Evolutionary conservation across 1,140 invertebrate species (phyloP).

Genomic region (Marisa cornuarietis): DNA sequence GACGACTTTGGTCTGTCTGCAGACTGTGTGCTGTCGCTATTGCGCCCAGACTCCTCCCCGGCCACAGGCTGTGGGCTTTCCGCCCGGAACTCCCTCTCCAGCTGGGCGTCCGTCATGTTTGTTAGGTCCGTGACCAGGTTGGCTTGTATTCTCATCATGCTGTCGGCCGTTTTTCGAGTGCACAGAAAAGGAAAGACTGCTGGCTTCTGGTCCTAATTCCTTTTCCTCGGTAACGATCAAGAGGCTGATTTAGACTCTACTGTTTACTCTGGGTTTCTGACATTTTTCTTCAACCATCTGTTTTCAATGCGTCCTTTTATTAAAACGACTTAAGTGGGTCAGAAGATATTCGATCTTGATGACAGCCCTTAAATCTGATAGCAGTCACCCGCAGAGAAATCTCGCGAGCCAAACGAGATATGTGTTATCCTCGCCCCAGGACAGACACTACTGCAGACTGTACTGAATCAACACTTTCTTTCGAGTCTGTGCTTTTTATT

Average conservation of each 20-base stretch:
- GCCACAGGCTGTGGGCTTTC: not conserved
- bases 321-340: too few species aligned
- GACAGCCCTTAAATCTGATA: too few species aligned
- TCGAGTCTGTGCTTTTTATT: not conserved
- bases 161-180: not conserved
- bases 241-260: not conserved
- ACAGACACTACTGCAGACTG: too few species aligned
- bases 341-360: too few species aligned
- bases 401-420: not conserved
- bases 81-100: not conserved
- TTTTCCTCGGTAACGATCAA: not conserved
- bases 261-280: not conserved
- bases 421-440: not conserved
- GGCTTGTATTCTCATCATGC: not conserved
- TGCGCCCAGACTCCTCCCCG: not conserved
- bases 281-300: not conserved
- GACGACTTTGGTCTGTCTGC: conserved; percentile 10
- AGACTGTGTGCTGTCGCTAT: not conserved
- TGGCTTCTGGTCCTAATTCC: not conserved
- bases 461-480: not conserved
- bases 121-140: conserved; percentile 10
- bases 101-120: conserved; percentile 5
- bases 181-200: not conserved
- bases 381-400: too few species aligned
- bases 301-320: too few species aligned